Percentiles rank a stretch among this genome's conserved stretches.
These are phyloP conservation scores for Loris lydekkerianus DNA, from an alignment of 2,797 vertebrate species.

Conservation along the genomic window DNA sequence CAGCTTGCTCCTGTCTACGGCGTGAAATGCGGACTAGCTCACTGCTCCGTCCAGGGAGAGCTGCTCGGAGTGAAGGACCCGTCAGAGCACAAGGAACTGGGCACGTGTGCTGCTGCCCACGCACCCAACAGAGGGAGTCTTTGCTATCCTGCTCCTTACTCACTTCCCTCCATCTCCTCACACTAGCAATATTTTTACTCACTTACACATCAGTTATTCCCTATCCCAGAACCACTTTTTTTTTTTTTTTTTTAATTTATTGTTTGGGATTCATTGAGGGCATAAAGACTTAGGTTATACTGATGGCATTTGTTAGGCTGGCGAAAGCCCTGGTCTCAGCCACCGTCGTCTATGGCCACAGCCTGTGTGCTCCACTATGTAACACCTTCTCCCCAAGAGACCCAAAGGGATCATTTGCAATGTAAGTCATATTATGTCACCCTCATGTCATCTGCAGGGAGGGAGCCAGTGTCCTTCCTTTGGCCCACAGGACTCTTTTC, in stretches of 20 bases:
- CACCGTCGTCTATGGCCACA: no score
- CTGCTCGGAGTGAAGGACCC: background rate
- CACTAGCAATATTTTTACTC: background rate
- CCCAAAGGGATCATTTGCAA: background rate
- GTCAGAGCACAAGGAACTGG: background rate
- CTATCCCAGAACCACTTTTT: background rate
- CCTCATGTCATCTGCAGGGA: background rate
- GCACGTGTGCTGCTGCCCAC: background rate
- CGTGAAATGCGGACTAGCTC: background rate
- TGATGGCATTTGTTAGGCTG: no score
- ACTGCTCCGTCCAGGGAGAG: background rate
- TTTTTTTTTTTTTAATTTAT: no score
- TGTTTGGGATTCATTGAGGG: no score
- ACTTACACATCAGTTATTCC: no score
- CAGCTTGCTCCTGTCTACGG: background rate
- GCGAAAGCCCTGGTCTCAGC: background rate
- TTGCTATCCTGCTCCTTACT: background rate
- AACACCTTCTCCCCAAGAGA: background rate
- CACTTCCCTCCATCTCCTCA: background rate
- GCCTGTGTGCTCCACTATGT: background rate
- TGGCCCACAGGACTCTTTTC: background rate
- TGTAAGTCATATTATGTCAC: fast-evolving
- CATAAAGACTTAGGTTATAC: no score
- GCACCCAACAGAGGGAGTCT: background rate
- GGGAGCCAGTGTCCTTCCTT: background rate